Evolutionary conservation across 2,888 invertebrate species (phyloP), one percentile per base, ranked within the genome.

Genomic region (Heteropelma amictum): DNA sequence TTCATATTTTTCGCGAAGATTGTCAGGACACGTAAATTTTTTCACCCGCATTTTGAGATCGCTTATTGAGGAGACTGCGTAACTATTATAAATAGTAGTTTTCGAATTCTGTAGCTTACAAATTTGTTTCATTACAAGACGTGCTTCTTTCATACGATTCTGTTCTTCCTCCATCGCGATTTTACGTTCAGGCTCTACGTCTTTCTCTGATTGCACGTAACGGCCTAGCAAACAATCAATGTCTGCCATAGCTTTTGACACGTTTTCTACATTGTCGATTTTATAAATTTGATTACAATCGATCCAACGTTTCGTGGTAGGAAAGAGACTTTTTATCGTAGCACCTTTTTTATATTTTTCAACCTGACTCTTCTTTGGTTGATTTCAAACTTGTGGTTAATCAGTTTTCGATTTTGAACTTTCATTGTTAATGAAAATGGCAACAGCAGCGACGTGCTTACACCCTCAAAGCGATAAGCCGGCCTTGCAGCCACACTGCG

Each of bases 361-460:
- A 17, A 10, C 30, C 53, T 23, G 53, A 61, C 6, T 61, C 6
- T 19, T 53, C 53, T 23, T 23, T 60, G 67, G 71, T 38, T 49
- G 21, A 42, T 76, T 72, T 68, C 76, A 76, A 28, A 40, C 10
- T 54, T 51, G 54, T 19, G 67, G 54, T 17, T 17, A 42, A 47
- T 61, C 61, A 19, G 67, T 76, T 53, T 75, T 75, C n/a, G 67
- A 67, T 33, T 45, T 19, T 8, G 67, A 72, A 33, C 53, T 42
- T 49, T 67, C 67, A 10, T 19, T 38, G 28, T 72, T 72, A 1
- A 65, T 40, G 5, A 58, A 75, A 51, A 75, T 60, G 14, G 61
- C 65, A 33, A 71, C 65, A 14, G 67, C 71, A 33, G 75, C 71
- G 5, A 53, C 65, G 51, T 71, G 75, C 40, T 75, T 75, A 51